phyloP scores from a whole-genome alignment of 2,113 vertebrate species.

The Halcyon senegalensis region DNA sequence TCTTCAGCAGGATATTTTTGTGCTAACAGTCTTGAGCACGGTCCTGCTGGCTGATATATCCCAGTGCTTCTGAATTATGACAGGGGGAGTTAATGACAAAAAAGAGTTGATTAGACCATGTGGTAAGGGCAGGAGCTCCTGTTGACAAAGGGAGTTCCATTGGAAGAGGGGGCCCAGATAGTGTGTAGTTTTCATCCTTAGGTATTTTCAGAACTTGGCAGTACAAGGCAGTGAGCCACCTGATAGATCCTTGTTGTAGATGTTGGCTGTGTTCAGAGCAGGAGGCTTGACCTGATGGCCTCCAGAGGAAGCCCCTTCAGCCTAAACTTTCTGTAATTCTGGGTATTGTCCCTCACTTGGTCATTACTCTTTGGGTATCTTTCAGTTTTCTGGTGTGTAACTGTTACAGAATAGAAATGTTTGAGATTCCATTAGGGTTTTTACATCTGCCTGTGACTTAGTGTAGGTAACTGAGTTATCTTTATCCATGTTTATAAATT shows the following conservation, averaged over 20 bases:
- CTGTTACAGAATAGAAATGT: neutral
- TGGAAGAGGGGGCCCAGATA: accelerated
- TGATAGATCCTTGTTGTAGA: neutral
- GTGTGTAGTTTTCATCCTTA: neutral
- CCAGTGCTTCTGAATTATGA: neutral
- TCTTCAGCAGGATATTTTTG: neutral
- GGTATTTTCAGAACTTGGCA: neutral
- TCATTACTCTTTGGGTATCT: neutral
- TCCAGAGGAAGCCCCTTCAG: neutral
- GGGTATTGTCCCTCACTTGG: neutral
- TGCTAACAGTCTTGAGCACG: neutral
- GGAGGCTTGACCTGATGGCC: neutral
- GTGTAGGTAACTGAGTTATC: neutral
- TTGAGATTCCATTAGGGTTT: neutral
- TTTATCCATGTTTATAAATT: neutral
- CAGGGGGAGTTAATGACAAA: neutral
- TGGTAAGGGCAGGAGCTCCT: neutral
- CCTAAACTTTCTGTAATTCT: neutral
- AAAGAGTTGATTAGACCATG: neutral
- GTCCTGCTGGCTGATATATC: neutral
- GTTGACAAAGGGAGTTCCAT: neutral
- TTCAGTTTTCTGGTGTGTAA: neutral
- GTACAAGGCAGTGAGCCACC: neutral
- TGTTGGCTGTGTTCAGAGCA: neutral
- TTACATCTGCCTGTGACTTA: neutral